These are phyloP conservation scores for Tiliacea citrago DNA, from an alignment of 2,888 invertebrate genomes.

Conservation along the genomic window DNA sequence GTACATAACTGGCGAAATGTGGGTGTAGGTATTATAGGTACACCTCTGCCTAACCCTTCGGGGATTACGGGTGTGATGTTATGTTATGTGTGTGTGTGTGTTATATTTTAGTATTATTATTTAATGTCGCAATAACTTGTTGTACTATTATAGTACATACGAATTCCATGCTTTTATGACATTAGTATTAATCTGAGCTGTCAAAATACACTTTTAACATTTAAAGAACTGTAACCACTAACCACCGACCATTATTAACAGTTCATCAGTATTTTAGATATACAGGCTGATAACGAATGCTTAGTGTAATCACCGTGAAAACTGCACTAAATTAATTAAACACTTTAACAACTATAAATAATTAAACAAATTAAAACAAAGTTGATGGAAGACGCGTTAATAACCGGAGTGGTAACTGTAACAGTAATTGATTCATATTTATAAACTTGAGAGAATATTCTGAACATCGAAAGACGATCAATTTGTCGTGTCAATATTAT, in stretches of 20 bases:
- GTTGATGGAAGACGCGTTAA: conserved; percentile 12
- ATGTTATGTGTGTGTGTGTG: too few species aligned
- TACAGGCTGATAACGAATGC: background rate
- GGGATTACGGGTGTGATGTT: too few species aligned
- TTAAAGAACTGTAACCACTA: background rate
- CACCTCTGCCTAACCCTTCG: too few species aligned
- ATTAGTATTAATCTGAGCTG: background rate
- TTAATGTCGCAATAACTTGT: too few species aligned
- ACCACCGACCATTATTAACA: background rate
- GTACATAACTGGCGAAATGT: too few species aligned
- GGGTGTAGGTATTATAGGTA: too few species aligned
- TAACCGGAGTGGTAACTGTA: background rate
- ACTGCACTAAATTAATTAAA: background rate
- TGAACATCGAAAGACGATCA: conserved; percentile 14
- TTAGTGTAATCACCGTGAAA: background rate
- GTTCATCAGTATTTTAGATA: background rate
- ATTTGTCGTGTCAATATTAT: conserved; percentile 26
- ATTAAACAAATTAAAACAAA: conserved; percentile 26
- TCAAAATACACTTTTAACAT: background rate
- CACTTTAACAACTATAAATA: conserved; percentile 24
- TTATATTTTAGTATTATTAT: too few species aligned
- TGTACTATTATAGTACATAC: background rate
- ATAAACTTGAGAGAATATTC: conserved; percentile 16
- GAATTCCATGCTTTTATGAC: background rate
- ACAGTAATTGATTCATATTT: conserved; percentile 38